These are phyloP conservation scores for Cromileptes altivelis DNA, from an alignment of 2,113 vertebrate genomes.

Conservation along the genomic window DNA sequence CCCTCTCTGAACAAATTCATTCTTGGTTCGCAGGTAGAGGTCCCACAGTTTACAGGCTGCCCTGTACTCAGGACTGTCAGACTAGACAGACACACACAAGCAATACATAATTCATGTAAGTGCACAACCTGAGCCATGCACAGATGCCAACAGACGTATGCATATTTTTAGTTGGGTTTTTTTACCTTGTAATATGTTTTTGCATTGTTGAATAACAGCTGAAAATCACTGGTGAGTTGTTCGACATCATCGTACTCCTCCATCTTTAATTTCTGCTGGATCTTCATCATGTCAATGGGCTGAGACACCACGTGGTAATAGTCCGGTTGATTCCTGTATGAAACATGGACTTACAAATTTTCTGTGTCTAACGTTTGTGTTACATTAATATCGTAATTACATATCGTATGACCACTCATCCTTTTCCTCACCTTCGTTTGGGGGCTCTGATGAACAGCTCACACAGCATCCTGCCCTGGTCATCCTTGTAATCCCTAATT, in stretches of 20 bases:
- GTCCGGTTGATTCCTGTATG: conserved; percentile 94
- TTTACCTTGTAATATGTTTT: conserved; percentile 97
- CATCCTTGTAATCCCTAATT: conserved; percentile 97
- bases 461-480: conserved; percentile 96
- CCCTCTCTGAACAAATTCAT: conserved; percentile 97
- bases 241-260: conserved; percentile 99
- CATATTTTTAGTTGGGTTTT: background rate
- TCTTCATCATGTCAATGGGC: conserved; percentile 99
- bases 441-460: conserved; percentile 98
- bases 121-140: too few relatives aligned
- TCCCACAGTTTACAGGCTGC: conserved; percentile 98
- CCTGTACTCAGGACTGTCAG: conserved; percentile 94
- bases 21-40: conserved; percentile 96
- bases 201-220: conserved; percentile 96
- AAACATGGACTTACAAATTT: background rate
- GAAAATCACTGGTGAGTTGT: conserved; percentile 95
- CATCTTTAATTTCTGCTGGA: conserved; percentile 99
- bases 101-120: background rate
- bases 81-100: conserved; percentile 79
- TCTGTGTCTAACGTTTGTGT: background rate
- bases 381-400: background rate
- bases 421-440: conserved; percentile 90
- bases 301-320: conserved; percentile 99
- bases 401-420: background rate
- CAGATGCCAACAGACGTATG: background rate